phyloP scores from a whole-genome alignment of 1,140 invertebrate genomes.

The Solenopsis fugax region DNA sequence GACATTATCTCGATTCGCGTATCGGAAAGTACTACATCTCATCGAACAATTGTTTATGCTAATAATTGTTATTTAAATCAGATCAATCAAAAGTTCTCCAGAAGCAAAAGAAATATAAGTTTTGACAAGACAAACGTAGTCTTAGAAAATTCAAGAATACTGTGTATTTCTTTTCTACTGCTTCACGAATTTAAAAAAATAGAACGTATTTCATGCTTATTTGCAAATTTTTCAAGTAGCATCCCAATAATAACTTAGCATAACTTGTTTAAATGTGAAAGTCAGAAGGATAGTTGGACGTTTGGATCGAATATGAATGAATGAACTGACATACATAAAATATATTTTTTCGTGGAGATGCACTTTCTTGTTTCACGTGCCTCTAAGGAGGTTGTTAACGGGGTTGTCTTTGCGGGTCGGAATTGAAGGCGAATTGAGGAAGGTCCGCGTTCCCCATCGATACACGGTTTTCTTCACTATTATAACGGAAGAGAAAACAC shows the following conservation, averaged over 20 bases:
- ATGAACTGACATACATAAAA: neutral
- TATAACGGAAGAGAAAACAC: conserved; percentile 62
- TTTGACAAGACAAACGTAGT: neutral
- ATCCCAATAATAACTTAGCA: neutral
- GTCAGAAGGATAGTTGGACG: neutral
- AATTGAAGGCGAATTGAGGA: conserved; percentile 49
- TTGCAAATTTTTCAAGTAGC: neutral
- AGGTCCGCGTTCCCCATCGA: conserved; percentile 20
- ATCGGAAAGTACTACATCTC: neutral
- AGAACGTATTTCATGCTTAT: conserved; percentile 6
- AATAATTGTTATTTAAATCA: neutral
- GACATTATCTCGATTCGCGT: neutral
- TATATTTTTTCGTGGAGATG: neutral
- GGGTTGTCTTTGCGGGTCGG: neutral
- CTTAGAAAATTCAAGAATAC: neutral
- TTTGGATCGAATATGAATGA: neutral
- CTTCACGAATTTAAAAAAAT: neutral
- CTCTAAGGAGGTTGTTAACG: neutral
- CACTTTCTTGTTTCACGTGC: neutral
- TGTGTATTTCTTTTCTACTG: no score
- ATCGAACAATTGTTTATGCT: neutral
- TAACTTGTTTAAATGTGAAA: neutral
- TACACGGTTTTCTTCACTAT: neutral
- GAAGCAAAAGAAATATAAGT: neutral
- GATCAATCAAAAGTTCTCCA: neutral